Evolutionary conservation across 64 coral and sea anemone genomes (phyloP).

Genomic region (Porites australiensis): DNA sequence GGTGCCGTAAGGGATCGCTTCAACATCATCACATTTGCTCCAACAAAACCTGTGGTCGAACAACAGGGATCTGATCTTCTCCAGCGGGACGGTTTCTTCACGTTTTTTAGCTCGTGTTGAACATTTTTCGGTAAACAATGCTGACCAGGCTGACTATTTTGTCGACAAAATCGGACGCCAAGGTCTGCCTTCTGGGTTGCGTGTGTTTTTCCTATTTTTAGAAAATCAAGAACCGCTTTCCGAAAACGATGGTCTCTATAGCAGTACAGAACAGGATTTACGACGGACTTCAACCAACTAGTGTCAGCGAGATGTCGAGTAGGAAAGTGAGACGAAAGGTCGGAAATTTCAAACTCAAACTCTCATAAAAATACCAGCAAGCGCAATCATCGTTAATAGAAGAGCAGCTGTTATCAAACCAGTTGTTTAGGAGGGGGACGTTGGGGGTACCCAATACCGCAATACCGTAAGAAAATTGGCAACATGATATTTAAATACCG

Average conservation of each 20-base stretch:
- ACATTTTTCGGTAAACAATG: neutral
- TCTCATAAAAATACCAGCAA: neutral
- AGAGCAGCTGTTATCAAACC: neutral
- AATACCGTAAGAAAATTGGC: too few species aligned
- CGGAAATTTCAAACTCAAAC: neutral
- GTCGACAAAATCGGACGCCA: neutral
- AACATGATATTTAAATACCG: too few species aligned
- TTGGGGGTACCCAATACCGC: too few species aligned
- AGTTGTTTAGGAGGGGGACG: neutral
- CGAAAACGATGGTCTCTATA: neutral
- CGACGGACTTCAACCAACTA: neutral
- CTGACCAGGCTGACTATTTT: neutral
- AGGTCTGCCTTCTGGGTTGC: neutral
- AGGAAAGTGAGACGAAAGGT: neutral
- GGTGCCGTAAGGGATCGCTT: too few species aligned
- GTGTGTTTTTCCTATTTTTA: neutral
- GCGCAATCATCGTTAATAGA: neutral
- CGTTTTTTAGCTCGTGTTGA: neutral
- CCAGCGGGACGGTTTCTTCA: neutral
- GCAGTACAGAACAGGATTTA: constrained; percentile 26
- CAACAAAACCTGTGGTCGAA: too few species aligned
- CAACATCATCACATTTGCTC: too few species aligned
- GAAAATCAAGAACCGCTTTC: neutral
- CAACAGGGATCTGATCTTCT: neutral
- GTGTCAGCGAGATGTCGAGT: neutral